Evolutionary conservation across 1,140 invertebrate genomes (phyloP).

Genomic region (Doryteuthis pealeii): DNA sequence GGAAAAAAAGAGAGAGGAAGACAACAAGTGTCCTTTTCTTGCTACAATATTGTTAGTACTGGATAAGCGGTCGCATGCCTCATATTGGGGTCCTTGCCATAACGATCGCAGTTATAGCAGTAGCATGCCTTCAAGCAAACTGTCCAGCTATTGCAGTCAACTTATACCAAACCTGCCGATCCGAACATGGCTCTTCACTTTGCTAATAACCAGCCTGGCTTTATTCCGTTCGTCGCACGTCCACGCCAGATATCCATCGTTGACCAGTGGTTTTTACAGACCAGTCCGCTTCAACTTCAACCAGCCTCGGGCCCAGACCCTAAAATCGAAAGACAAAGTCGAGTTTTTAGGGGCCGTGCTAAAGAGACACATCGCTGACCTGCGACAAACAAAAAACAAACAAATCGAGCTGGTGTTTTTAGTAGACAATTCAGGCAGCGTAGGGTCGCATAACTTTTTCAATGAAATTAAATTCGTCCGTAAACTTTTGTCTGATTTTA

Average conservation of each 20-base stretch:
- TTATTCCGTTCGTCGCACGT: neutral
- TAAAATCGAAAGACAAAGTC: slow-evolving; percentile 62
- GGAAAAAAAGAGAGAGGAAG: too few species aligned
- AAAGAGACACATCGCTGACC: slow-evolving; percentile 62
- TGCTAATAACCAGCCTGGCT: too few species aligned
- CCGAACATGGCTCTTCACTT: too few species aligned
- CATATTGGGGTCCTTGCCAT: too few species aligned
- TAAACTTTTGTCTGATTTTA: slow-evolving; percentile 73
- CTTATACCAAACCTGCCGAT: too few species aligned
- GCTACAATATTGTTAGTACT: too few species aligned
- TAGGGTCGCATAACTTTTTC: slow-evolving; percentile 70
- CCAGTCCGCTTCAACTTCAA: neutral
- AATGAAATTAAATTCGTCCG: slow-evolving; percentile 73
- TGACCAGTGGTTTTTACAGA: neutral
- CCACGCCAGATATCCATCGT: neutral
- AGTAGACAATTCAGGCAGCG: slow-evolving; percentile 71
- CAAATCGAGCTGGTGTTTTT: slow-evolving; percentile 72
- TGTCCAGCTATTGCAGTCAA: too few species aligned
- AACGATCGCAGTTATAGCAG: too few species aligned
- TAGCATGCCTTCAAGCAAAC: too few species aligned
- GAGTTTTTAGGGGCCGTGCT: slow-evolving; percentile 65
- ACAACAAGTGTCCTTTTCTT: too few species aligned
- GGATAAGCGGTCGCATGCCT: too few species aligned
- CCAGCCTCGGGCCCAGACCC: neutral
- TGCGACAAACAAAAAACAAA: slow-evolving; percentile 50